phyloP scores from a whole-genome alignment of 2,888 invertebrate species.

The Brenthis ino region DNA sequence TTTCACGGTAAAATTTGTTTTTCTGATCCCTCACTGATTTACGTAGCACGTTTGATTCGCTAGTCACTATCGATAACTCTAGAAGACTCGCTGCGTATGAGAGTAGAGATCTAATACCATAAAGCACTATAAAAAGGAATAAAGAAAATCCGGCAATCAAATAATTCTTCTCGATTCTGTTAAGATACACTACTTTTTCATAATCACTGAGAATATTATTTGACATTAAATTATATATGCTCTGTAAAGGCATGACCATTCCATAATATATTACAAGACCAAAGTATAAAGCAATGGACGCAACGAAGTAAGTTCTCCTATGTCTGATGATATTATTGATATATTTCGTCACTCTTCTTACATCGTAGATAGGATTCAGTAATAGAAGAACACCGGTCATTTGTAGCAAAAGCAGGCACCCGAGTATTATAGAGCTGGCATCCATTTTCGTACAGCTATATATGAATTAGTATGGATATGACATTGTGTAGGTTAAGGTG shows the following conservation, averaged over 20 bases:
- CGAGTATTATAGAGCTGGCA: slow-evolving; percentile 52
- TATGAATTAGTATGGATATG: slow-evolving; percentile 40
- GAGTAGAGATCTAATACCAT: slow-evolving; percentile 58
- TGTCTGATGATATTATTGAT: slow-evolving; percentile 47
- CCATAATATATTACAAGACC: slow-evolving; percentile 59
- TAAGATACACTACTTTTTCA: slow-evolving; percentile 56
- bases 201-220: slow-evolving; percentile 45
- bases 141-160: slow-evolving; percentile 69
- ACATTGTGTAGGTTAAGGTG: slow-evolving; percentile 45
- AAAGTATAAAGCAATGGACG: slow-evolving; percentile 52
- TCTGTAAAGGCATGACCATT: slow-evolving; percentile 61
- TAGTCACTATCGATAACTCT: slow-evolving; percentile 45
- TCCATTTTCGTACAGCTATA: slow-evolving; percentile 56
- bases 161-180: slow-evolving; percentile 64
- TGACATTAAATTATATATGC: slow-evolving; percentile 54
- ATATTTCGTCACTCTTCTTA: slow-evolving; percentile 51
- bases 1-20: slow-evolving; percentile 39
- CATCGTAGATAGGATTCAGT: slow-evolving; percentile 66
- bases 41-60: slow-evolving; percentile 39
- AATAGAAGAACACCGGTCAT: slow-evolving; percentile 60
- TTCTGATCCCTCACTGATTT: slow-evolving; percentile 33
- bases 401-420: slow-evolving; percentile 58
- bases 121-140: slow-evolving; percentile 61
- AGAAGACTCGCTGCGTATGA: slow-evolving; percentile 57
- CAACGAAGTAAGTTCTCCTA: slow-evolving; percentile 47